Conservation (phyloP, 1,140 invertebrate genomes). For the Gerris buenoi region DNA sequence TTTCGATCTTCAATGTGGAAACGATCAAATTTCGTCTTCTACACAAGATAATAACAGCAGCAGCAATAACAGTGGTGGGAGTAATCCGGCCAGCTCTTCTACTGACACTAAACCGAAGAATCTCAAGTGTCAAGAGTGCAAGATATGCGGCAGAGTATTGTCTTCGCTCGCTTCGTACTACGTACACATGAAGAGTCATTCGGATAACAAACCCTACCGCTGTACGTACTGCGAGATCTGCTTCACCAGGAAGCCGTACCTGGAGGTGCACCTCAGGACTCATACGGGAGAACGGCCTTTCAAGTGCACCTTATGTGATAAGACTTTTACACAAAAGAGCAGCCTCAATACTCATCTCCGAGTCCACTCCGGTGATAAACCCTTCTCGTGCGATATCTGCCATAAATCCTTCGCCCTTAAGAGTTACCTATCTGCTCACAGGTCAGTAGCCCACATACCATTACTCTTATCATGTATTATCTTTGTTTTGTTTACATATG, state of each 20-base stretch:
- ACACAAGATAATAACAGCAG: not conserved
- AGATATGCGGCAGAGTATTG: constrained; percentile 31
- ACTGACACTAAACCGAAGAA: not conserved
- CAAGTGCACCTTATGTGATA: constrained; percentile 34
- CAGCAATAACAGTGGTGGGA: not conserved
- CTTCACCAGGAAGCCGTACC: constrained; percentile 52
- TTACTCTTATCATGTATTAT: no score
- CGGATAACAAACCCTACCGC: constrained; percentile 58
- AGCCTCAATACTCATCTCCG: constrained; percentile 7
- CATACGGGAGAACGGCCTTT: constrained; percentile 41
- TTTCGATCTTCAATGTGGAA: not conserved
- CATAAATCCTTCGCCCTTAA: constrained; percentile 7
- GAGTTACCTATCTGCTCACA: not conserved
- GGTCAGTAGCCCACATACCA: no score
- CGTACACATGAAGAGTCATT: constrained; percentile 65
- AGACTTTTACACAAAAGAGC: constrained; percentile 19
- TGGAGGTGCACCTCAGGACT: constrained; percentile 42
- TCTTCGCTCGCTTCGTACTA: constrained; percentile 60
- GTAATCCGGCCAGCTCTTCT: not conserved
- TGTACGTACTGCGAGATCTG: constrained; percentile 56
- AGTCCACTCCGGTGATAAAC: constrained; percentile 6
- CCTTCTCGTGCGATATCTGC: constrained; percentile 9
- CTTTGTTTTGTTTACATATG: no score
- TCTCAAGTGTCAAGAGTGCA: not conserved
- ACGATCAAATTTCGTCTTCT: not conserved